A percentile compares a stretch with the other conserved stretches of the same genome.
Evolutionary conservation across 2,113 vertebrate genomes (phyloP).

Genomic region (Anthoscopus minutus): DNA sequence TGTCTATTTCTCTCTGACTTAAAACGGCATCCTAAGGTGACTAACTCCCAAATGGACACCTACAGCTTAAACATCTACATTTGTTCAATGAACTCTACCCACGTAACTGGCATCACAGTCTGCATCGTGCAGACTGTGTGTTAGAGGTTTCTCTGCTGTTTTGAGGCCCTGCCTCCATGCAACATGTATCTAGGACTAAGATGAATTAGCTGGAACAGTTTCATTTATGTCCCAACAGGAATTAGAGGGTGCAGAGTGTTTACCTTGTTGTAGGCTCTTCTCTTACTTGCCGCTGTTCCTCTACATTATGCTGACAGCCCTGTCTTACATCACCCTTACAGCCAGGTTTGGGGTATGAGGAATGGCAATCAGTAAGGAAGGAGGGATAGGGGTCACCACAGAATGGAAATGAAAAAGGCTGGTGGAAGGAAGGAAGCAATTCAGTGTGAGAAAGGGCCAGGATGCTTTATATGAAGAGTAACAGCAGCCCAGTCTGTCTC

Average conservation of each 20-base stretch:
- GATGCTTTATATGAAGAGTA: not conserved
- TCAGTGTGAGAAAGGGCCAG: not conserved
- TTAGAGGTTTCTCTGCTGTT: not conserved
- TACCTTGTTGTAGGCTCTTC: not conserved
- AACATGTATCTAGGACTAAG: not conserved
- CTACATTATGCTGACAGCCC: not conserved
- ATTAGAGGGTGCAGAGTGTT: not conserved
- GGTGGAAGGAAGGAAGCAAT: not conserved
- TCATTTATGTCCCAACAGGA: not conserved
- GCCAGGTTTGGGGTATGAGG: not conserved
- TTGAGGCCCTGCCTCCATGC: not conserved
- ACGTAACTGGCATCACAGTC: not conserved
- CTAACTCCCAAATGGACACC: not conserved
- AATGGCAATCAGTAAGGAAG: rapidly evolving
- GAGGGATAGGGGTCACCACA: not conserved
- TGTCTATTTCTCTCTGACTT: not conserved
- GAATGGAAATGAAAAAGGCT: not conserved
- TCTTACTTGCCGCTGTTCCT: not conserved
- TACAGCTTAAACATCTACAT: not conserved
- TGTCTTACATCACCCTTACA: not conserved
- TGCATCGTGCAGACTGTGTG: not conserved
- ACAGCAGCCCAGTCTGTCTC: not conserved
- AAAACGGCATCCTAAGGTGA: not conserved
- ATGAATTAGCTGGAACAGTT: not conserved
- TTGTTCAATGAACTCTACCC: not conserved